Conservation (phyloP, 2,888 invertebrate genomes). For the Ophion ellenae region DNA sequence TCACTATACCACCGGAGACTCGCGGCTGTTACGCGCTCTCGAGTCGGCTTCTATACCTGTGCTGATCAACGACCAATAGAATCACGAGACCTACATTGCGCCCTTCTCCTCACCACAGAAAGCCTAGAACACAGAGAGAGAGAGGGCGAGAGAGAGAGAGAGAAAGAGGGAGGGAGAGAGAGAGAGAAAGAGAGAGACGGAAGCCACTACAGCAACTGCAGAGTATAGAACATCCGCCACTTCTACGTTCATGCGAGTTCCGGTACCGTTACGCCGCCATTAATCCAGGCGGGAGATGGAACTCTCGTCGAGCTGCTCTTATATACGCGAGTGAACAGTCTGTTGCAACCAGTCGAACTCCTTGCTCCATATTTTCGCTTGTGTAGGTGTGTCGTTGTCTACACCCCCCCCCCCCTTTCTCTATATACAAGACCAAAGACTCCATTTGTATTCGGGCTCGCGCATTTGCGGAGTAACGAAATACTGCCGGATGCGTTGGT, state of each 20-base stretch:
- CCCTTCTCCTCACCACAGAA: slow-evolving; percentile 63
- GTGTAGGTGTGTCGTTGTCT: slow-evolving; percentile 19
- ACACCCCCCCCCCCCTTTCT: slow-evolving; percentile 17
- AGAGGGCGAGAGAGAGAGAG: not conserved
- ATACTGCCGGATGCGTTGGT: slow-evolving; percentile 46
- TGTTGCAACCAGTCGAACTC: slow-evolving; percentile 29
- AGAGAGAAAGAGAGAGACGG: slow-evolving; percentile 8
- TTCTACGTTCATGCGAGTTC: slow-evolving; percentile 75
- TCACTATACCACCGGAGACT: slow-evolving; percentile 16
- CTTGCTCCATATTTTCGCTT: slow-evolving; percentile 30
- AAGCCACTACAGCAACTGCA: slow-evolving; percentile 45
- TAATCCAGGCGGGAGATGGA: slow-evolving; percentile 64
- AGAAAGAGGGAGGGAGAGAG: slow-evolving; percentile 7
- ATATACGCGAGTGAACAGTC: slow-evolving; percentile 4
- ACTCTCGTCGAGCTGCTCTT: slow-evolving; percentile 65
- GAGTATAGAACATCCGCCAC: slow-evolving; percentile 71
- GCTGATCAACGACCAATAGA: slow-evolving; percentile 75
- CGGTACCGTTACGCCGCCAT: slow-evolving; percentile 78
- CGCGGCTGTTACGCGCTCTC: slow-evolving; percentile 51
- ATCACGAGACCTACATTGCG: slow-evolving; percentile 82
- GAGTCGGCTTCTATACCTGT: slow-evolving; percentile 36
- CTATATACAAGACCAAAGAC: not conserved
- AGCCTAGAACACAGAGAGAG: not conserved
- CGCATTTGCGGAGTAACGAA: slow-evolving; percentile 41
- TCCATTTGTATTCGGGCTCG: slow-evolving; percentile 7